Conservation (phyloP, 2,113 vertebrate genomes). For the Pelmatolapia mariae region DNA sequence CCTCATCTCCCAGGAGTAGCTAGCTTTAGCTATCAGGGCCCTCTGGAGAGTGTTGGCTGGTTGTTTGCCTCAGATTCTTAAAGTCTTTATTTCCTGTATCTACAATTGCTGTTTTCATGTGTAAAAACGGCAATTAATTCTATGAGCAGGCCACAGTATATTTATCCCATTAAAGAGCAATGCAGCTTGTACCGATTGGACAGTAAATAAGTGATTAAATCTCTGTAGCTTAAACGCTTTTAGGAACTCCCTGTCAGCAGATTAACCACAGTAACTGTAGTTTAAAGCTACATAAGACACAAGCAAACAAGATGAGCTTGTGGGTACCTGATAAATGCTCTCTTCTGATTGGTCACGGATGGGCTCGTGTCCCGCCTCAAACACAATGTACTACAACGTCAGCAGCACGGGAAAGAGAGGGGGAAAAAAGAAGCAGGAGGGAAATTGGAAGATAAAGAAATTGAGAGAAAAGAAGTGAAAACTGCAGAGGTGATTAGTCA, state of each 20-base stretch:
- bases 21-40: not conserved
- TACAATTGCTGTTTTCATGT: not conserved
- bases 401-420: conserved; percentile 69
- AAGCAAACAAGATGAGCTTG: conserved; percentile 49
- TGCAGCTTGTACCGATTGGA: not conserved
- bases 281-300: conserved; percentile 20
- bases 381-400: conserved; percentile 98
- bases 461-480: conserved; percentile 65
- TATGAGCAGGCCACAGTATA: not conserved
- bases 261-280: not conserved
- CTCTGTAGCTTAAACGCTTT: not conserved
- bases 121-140: not conserved
- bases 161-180: not conserved
- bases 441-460: conserved; percentile 56
- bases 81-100: not conserved
- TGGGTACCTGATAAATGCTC: conserved; percentile 99
- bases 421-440: conserved; percentile 26
- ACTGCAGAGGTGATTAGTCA: conserved; percentile 66
- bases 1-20: not conserved
- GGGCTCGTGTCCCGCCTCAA: conserved; percentile 99
- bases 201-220: not conserved
- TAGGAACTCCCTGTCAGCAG: not conserved
- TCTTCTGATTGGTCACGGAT: conserved; percentile 99
- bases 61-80: not conserved
- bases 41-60: not conserved